Conservation (phyloP, 2,888 invertebrate species). For the Chouioia cunea region DNA sequence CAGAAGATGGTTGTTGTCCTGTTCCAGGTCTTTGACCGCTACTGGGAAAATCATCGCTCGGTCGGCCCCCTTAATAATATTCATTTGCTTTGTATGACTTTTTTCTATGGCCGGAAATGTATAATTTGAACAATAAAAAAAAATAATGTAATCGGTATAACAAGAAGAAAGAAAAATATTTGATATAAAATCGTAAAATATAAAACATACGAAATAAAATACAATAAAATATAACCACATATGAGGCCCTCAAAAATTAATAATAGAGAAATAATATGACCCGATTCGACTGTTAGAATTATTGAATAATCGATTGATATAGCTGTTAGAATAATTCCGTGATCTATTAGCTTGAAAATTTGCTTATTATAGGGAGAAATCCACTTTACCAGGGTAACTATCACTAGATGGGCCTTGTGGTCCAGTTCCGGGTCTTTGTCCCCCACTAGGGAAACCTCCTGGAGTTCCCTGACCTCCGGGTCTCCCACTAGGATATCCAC, state of each 20-base stretch:
- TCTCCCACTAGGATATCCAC: constrained; percentile 42
- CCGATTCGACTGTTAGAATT: too few relatives aligned
- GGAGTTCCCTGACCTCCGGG: neutral
- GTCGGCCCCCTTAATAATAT: constrained; percentile 49
- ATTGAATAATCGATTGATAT: too few relatives aligned
- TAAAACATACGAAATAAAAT: neutral
- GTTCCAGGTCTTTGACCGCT: constrained; percentile 48
- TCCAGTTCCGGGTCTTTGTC: constrained; percentile 49
- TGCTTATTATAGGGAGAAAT: neutral
- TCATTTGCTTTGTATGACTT: constrained; percentile 39
- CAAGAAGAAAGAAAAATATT: too few relatives aligned
- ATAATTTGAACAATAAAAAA: too few relatives aligned
- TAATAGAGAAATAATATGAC: too few relatives aligned
- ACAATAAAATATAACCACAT: too few relatives aligned
- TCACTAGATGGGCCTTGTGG: constrained; percentile 47
- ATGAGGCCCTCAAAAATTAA: too few relatives aligned
- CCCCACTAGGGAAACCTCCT: constrained; percentile 49
- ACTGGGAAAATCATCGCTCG: constrained; percentile 52
- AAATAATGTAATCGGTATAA: too few relatives aligned
- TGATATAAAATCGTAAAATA: neutral
- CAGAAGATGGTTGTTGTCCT: constrained; percentile 49
- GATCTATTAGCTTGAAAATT: neutral
- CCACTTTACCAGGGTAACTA: constrained; percentile 44
- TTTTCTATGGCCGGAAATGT: constrained; percentile 2
- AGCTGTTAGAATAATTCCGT: too few relatives aligned